Base-by-base conservation (phyloP, 1,140 invertebrate species). In the Temnothorax nylanderi region DNA sequence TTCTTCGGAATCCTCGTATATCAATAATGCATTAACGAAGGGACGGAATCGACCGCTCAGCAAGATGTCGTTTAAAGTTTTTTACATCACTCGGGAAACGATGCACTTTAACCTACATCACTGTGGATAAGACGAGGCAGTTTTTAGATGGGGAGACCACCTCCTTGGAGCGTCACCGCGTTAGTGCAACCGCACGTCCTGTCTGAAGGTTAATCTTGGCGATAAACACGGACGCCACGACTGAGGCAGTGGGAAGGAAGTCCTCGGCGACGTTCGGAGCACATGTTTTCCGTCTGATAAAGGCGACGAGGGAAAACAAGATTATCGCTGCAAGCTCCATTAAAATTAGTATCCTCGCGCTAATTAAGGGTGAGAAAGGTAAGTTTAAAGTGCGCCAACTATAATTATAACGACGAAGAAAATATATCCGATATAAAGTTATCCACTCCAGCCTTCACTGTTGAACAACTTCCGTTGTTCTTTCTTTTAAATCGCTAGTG, bases 91-190 rank as follows among this genome's bases (percentile, higher is more conserved):
- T 41, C 16, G 69, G 54, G 80, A 62, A 84, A 75, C 60, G 54
- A 60, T 62, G 80, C 69, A 84, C 80, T 84, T 84, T 84, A 84
- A 75, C 69, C 69, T 84, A 84, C 47, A 60, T 82, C 32, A 8
- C 26, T 21, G 34, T 34, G 11, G 26, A 84, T 60, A 84, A 84
- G 37, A 84, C 26, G n/a, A 60, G 21, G 69, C 26, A 37, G 37
- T 58, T 82, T 74, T 82, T 58, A 82, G 26, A 82, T 3, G 37
- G 18, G 4, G 2, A 72, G 26, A 58, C 56, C 51, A 13, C 26
- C 34, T 65, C 51, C 26, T 82, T 47, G 44, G 11, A 71, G 26
- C n/a, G 13, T 74, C 26, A n/a, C 41, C 78, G 8, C 44, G 18
- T 37, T n/a, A 56, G 18, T 44, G 67, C 54, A 69, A 41, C 13